These are phyloP conservation scores for Colius striatus DNA, from an alignment of 2,113 vertebrate genomes.

Conservation along the genomic window DNA sequence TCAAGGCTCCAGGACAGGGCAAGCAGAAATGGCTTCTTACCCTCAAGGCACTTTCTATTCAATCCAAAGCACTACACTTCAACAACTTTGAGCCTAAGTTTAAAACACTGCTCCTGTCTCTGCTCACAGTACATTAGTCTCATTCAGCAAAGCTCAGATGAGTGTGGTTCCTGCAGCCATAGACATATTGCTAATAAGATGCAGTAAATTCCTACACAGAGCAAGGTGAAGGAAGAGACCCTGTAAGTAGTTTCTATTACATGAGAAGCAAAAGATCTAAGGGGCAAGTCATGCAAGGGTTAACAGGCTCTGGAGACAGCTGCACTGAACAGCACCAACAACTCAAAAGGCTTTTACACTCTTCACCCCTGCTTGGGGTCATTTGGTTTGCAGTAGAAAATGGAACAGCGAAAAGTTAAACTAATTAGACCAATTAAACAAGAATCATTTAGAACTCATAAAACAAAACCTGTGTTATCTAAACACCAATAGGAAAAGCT, in stretches of 20 bases:
- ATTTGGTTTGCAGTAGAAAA: neutral
- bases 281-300: neutral
- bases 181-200: neutral
- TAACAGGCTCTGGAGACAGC: neutral
- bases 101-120: neutral
- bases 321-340: neutral
- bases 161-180: accelerated
- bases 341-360: neutral
- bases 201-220: neutral
- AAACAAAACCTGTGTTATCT: neutral
- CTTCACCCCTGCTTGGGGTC: neutral
- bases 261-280: neutral
- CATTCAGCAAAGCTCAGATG: neutral
- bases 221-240: neutral
- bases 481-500: neutral
- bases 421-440: neutral
- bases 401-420: neutral
- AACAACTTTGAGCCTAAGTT: neutral
- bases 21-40: neutral
- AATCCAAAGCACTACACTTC: neutral
- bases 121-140: neutral
- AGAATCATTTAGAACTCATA: neutral
- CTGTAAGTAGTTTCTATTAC: neutral
- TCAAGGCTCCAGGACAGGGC: neutral
- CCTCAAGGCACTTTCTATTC: neutral